Percentiles rank a stretch among this genome's conserved stretches.
These are phyloP conservation scores for Pygocentrus nattereri DNA, from an alignment of 2,797 vertebrate species.

Conservation along the genomic window DNA sequence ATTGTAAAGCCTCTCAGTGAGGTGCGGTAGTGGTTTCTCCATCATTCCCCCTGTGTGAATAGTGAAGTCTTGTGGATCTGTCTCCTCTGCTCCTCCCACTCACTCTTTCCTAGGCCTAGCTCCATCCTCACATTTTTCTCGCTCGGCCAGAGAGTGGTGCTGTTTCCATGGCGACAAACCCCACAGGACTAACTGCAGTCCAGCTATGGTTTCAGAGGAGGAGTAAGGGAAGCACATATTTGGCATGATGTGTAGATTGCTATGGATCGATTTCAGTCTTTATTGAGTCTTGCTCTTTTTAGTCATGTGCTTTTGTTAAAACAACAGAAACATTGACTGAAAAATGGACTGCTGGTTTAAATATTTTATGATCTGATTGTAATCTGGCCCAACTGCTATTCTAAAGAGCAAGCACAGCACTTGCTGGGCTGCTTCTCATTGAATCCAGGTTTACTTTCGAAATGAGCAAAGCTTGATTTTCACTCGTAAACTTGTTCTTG, in stretches of 20 bases:
- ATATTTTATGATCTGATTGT: background rate
- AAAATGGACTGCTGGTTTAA: background rate
- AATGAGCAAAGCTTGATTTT: too few species aligned
- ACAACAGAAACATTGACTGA: background rate
- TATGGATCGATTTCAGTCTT: conserved; percentile 31
- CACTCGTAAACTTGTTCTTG: too few species aligned
- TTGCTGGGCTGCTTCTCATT: background rate
- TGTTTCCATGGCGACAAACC: conserved; percentile 66
- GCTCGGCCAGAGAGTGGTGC: conserved; percentile 51
- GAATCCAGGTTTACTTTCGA: too few species aligned
- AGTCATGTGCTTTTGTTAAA: conserved; percentile 12
- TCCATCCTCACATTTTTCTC: conserved; percentile 53
- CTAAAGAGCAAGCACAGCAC: background rate
- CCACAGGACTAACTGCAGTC: conserved; percentile 56
- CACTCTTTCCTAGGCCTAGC: conserved; percentile 49
- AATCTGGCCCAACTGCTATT: background rate
- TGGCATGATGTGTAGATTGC: conserved; percentile 43
- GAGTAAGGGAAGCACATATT: conserved; percentile 34
- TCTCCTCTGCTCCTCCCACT: conserved; percentile 49
- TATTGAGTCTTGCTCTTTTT: conserved; percentile 10
- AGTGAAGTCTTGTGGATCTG: conserved; percentile 48
- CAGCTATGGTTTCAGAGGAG: conserved; percentile 56
- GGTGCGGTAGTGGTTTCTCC: background rate
- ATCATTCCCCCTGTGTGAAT: conserved; percentile 45
- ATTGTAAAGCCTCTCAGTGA: conserved; percentile 4